Conservation (phyloP, 2,888 invertebrate species). For the Sisyra nigra region DNA sequence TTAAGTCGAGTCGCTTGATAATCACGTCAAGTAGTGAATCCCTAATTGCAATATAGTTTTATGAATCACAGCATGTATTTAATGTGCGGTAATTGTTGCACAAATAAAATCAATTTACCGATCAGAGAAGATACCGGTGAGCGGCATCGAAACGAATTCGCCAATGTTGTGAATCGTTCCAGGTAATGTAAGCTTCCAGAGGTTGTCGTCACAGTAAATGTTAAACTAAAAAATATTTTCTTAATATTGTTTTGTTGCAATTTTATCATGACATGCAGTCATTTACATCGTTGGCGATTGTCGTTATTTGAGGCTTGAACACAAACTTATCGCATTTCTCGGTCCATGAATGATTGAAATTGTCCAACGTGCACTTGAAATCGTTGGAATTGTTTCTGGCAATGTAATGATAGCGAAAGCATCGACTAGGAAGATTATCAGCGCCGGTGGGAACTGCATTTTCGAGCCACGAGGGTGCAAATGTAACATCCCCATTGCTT, state of each 20-base stretch:
- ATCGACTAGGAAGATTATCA: constrained; percentile 16
- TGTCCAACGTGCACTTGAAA: neutral
- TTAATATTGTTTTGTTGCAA: neutral
- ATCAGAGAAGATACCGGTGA: constrained; percentile 47
- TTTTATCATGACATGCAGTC: too few relatives aligned
- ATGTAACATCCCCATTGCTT: constrained; percentile 12
- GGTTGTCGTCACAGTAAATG: constrained; percentile 42
- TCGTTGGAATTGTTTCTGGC: neutral
- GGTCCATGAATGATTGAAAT: neutral
- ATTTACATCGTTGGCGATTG: constrained; percentile 24
- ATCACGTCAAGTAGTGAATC: too few relatives aligned
- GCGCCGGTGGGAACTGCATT: constrained; percentile 23
- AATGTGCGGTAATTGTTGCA: too few relatives aligned
- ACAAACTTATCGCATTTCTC: constrained; percentile 11
- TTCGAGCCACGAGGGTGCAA: constrained; percentile 20
- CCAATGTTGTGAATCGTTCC: constrained; percentile 61
- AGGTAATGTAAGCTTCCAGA: constrained; percentile 57
- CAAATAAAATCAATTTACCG: constrained; percentile 31
- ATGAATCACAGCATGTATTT: too few relatives aligned
- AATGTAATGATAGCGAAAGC: constrained; percentile 12
- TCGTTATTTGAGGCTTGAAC: constrained; percentile 19
- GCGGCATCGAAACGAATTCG: constrained; percentile 52
- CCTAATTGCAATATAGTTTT: too few relatives aligned
- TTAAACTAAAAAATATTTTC: constrained; percentile 33
- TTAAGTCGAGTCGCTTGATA: too few relatives aligned